Conservation (phyloP, 2,888 invertebrate genomes). For the Ochropleura leucogaster region DNA sequence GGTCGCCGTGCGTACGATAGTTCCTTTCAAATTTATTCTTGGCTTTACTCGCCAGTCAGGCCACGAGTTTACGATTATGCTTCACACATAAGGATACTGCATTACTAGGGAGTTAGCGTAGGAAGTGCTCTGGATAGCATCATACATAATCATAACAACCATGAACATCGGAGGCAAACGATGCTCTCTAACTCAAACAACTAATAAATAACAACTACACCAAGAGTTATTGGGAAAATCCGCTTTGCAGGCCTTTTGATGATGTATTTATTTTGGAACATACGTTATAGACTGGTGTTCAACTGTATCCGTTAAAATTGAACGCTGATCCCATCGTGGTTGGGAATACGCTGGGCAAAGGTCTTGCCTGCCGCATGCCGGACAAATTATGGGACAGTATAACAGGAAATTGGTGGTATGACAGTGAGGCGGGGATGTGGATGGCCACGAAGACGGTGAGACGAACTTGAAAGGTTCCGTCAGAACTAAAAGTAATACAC, state of each 20-base stretch:
- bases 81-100: not conserved
- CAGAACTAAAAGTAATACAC: too few relatives aligned
- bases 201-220: conserved; percentile 37
- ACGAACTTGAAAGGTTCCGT: too few relatives aligned
- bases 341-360: too few relatives aligned
- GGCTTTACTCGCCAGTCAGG: not conserved
- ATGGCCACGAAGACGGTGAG: too few relatives aligned
- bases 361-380: too few relatives aligned
- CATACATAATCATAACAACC: conserved; percentile 36
- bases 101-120: conserved; percentile 11
- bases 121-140: conserved; percentile 47
- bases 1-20: not conserved
- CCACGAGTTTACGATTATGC: conserved; percentile 5
- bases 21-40: conserved; percentile 10
- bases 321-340: too few relatives aligned
- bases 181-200: conserved; percentile 42
- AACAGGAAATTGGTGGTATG: too few relatives aligned
- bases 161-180: conserved; percentile 36
- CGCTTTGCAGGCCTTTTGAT: not conserved
- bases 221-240: conserved; percentile 8
- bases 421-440: too few relatives aligned
- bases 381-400: too few relatives aligned
- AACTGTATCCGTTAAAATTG: too few relatives aligned
- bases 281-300: too few relatives aligned
- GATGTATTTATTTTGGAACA: not conserved